Evolutionary conservation across 2,113 vertebrate genomes (phyloP).

Genomic region (Protobothrops flavoviridis): DNA sequence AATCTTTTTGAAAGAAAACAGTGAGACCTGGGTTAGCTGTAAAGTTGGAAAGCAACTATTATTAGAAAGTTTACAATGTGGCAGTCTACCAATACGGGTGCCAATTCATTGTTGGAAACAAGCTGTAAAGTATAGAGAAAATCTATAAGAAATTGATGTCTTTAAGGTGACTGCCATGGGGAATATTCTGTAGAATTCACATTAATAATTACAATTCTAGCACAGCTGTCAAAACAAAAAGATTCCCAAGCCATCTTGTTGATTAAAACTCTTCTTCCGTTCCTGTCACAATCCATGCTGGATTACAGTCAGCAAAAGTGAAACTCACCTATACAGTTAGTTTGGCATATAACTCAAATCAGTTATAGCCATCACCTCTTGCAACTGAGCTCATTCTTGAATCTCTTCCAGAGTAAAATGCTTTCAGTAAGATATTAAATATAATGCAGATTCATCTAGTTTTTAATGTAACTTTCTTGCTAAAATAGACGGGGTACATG

Average conservation of each 20-base stretch:
- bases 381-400: not conserved
- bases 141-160: slow-evolving; percentile 9
- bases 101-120: not conserved
- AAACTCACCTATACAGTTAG: not conserved
- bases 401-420: not conserved
- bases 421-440: not conserved
- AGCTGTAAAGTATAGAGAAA: not conserved
- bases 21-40: not conserved
- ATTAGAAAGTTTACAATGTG: not conserved
- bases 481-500: not conserved
- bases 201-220: not conserved
- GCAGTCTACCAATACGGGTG: not conserved
- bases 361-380: not conserved
- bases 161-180: not conserved
- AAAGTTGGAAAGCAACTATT: not conserved
- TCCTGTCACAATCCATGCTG: not conserved
- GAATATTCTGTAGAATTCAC: not conserved
- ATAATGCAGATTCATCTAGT: not conserved
- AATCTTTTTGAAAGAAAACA: not conserved
- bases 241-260: not conserved
- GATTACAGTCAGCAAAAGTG: not conserved
- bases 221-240: not conserved
- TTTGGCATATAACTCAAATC: not conserved
- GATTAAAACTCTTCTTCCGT: not conserved
- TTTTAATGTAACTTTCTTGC: not conserved